Evolutionary conservation across 2,797 vertebrate species (phyloP), one percentile per base, ranked within the genome.

Genomic region (Xiphophorus birchmanni): DNA sequence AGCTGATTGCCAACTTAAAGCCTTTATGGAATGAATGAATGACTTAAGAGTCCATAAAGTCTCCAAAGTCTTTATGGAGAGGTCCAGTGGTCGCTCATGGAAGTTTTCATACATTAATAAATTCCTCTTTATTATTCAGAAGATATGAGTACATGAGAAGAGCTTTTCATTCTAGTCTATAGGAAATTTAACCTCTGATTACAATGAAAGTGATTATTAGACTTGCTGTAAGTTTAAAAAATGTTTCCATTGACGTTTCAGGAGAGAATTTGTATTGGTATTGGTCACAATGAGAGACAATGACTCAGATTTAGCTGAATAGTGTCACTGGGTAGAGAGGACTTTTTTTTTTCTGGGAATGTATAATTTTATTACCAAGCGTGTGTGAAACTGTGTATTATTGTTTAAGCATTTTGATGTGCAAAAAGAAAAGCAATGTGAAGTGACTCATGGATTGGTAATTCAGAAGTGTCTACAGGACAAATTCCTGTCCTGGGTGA

Each of bases 391-490:
- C 2, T 26, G 40, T 0, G 13, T 17, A n/a, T 26, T 4, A 44
- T 42, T n/a, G 23, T 71, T 44, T 13, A 26, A 7, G 9, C 15
- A 17, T 54, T 37, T 7, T 17, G 35, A 40, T 0, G 0, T 75
- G 47, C 11, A 48, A 17, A 40, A 63, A 2, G 1, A 32, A 56
- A 32, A 29, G 2, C 0, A 58, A 9, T 54, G 1, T 5, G 6
- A 71, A 44, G n/a, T 58, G 54, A 84, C 26, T 82, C 67, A 45
- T 75, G 17, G 29, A 76, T 73, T 47, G 18, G 0, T 29, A 50
- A 47, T 67, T 17, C 6, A 69, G 10, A n/a, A 71, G 23, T 44
- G 2, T 0, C 2, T n/a, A 3, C 5, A n/a, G 23, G 3, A 72
- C n/a, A n/a, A 45, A 40, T 11, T 52, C 7, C 50, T 52, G 50